phyloP scores from a whole-genome alignment of 2,888 invertebrate species.

The Ophonus ardosiacus region DNA sequence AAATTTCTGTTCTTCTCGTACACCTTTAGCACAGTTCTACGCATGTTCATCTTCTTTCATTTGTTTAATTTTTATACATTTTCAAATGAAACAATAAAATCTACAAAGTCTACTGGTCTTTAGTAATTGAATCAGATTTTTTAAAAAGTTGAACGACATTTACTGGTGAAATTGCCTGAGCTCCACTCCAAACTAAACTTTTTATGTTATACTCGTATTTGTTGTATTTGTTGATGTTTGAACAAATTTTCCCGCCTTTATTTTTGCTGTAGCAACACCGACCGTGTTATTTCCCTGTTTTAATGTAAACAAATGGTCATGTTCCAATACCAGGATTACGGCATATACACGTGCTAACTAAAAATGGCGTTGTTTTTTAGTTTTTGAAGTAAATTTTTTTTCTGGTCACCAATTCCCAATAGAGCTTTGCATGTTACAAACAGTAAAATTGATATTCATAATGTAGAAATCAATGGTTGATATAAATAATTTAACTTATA shows the following conservation, averaged over 20 bases:
- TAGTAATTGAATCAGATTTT: too few species aligned
- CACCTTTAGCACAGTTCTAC: too few species aligned
- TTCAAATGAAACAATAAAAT: too few species aligned
- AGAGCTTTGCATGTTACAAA: background rate
- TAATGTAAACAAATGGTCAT: background rate
- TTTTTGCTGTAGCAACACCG: background rate
- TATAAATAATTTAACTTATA: slow-evolving; percentile 3
- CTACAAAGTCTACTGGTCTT: too few species aligned
- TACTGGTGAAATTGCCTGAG: too few species aligned
- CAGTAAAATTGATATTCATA: background rate
- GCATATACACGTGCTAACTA: background rate
- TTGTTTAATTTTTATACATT: too few species aligned
- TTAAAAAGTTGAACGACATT: too few species aligned
- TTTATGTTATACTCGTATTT: too few species aligned
- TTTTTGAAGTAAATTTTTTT: background rate
- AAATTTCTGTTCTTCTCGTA: too few species aligned
- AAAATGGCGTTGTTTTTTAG: background rate
- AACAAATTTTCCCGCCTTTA: background rate
- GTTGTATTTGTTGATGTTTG: background rate
- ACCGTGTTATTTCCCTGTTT: background rate
- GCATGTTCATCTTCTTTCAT: too few species aligned
- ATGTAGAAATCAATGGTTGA: background rate
- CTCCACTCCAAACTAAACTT: too few species aligned
- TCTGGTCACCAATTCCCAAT: background rate
- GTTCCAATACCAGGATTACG: background rate